Conservation (phyloP, 2,797 vertebrate species). For the Aphelocoma californica region DNA sequence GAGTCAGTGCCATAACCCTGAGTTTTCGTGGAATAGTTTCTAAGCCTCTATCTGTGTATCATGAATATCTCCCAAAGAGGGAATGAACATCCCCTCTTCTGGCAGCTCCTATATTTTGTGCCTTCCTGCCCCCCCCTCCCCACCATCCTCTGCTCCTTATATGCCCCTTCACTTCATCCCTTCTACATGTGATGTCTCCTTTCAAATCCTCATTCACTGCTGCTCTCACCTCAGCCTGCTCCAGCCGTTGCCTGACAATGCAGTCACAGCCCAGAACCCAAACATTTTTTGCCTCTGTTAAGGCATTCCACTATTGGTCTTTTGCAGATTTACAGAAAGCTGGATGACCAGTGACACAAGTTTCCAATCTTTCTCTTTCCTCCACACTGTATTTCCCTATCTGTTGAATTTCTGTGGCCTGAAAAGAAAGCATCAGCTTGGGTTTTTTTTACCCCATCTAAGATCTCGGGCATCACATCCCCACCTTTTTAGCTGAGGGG, state of each 20-base stretch:
- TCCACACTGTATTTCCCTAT: not conserved
- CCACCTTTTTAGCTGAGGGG: not conserved
- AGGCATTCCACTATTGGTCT: not conserved
- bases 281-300: not conserved
- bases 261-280: not conserved
- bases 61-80: slow-evolving; percentile 20
- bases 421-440: not conserved
- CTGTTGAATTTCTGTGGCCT: not conserved
- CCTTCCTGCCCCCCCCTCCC: not conserved
- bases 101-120: not conserved
- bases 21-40: slow-evolving; percentile 31
- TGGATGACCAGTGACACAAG: not conserved
- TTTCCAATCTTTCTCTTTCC: not conserved
- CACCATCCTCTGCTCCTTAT: not conserved
- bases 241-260: not conserved
- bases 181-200: not conserved
- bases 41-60: slow-evolving; percentile 22
- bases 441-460: not conserved
- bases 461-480: not conserved
- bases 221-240: not conserved
- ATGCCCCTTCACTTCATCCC: not conserved
- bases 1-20: slow-evolving; percentile 34
- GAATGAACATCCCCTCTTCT: not conserved
- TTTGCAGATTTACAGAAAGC: slow-evolving; percentile 1
- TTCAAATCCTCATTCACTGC: not conserved